These are phyloP conservation scores for Cherax destructor DNA, from an alignment of 1,140 invertebrate genomes.

Conservation along the genomic window DNA sequence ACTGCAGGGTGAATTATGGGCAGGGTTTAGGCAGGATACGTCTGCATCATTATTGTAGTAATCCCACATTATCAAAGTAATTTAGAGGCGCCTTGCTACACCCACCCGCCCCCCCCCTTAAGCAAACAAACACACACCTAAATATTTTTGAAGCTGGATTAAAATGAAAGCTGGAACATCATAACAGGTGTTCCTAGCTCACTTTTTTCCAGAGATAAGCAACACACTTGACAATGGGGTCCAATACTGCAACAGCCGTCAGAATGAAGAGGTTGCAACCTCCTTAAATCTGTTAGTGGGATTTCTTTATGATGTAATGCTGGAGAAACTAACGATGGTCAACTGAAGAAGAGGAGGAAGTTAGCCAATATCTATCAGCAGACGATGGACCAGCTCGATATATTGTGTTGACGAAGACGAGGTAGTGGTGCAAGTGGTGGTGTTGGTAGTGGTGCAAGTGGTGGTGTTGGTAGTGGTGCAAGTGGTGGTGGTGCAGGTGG, in stretches of 20 bases:
- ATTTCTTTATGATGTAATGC: background rate
- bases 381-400: background rate
- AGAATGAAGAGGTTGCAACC: background rate
- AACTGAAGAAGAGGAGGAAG: background rate
- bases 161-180: too few species aligned
- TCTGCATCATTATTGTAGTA: conserved; percentile 45
- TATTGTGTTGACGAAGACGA: background rate
- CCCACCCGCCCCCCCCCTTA: background rate
- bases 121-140: background rate
- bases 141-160: too few species aligned
- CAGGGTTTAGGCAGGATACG: conserved; percentile 21
- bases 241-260: background rate
- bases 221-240: background rate
- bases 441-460: too few species aligned
- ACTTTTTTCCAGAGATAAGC: background rate
- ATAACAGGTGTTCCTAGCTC: background rate
- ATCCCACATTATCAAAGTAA: conserved; percentile 54
- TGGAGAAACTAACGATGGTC: background rate
- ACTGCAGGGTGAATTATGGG: conserved; percentile 25
- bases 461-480: background rate
- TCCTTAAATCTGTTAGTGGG: too few species aligned
- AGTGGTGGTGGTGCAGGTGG: too few species aligned
- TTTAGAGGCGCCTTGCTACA: conserved; percentile 18
- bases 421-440: too few species aligned
- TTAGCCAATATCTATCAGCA: background rate